A percentile compares a stretch with the other conserved stretches of the same genome.
Evolutionary conservation across 2,888 invertebrate species (phyloP).

Genomic region (Melitaea athalia): DNA sequence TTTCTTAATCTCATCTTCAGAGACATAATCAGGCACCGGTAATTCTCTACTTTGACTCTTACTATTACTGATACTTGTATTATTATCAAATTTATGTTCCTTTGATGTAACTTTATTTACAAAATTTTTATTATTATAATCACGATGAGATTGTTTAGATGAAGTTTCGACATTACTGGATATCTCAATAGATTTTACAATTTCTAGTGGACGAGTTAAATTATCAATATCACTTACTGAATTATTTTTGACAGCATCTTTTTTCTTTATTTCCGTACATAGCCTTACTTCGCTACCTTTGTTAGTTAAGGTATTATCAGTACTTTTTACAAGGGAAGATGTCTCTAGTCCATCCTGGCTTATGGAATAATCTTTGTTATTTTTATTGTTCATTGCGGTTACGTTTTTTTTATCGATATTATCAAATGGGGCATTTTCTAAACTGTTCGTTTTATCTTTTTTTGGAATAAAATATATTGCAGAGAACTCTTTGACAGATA

Average conservation of each 20-base stretch:
- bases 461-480: slow-evolving; percentile 53
- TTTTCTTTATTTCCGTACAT: neutral
- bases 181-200: neutral
- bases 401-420: neutral
- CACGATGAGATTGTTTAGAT: neutral
- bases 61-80: neutral
- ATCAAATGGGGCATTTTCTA: neutral
- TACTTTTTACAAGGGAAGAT: neutral
- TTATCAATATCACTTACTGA: neutral
- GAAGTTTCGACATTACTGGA: neutral
- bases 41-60: neutral
- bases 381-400: neutral
- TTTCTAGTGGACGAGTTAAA: neutral
- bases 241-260: neutral
- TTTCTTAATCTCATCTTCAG: neutral
- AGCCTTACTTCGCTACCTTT: neutral
- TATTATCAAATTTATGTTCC: neutral
- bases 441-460: slow-evolving; percentile 34
- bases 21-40: neutral
- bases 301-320: neutral
- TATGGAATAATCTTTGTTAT: neutral
- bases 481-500: slow-evolving; percentile 30
- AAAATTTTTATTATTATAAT: neutral
- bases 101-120: neutral
- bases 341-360: neutral